These are phyloP conservation scores for Myrmecobius fasciatus DNA, from an alignment of 2,113 vertebrate genomes.

Conservation along the genomic window DNA sequence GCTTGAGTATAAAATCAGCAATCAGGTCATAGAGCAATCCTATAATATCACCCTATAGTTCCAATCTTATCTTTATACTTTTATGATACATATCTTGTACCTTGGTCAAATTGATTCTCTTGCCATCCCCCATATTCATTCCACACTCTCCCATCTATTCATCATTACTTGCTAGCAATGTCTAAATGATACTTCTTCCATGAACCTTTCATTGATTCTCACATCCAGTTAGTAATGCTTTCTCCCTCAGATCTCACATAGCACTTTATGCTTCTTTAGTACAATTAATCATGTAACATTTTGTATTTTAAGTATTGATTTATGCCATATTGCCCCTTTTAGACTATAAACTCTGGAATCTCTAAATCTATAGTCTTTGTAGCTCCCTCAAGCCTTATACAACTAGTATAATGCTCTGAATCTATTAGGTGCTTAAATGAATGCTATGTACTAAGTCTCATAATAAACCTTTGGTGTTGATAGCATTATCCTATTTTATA, in stretches of 20 bases:
- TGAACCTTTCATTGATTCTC: background rate
- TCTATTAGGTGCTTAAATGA: background rate
- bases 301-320: background rate
- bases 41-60: background rate
- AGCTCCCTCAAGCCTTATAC: background rate
- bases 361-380: background rate
- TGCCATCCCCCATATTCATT: background rate
- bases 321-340: background rate
- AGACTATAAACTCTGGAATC: background rate
- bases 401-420: background rate
- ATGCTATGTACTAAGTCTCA: background rate
- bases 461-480: background rate
- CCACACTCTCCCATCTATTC: background rate
- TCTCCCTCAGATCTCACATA: background rate
- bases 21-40: background rate
- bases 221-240: background rate
- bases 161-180: background rate
- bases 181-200: background rate
- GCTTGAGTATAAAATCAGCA: background rate
- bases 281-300: background rate
- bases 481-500: conserved; percentile 3
- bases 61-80: background rate
- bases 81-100: background rate
- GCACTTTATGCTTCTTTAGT: background rate
- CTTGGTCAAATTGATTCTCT: background rate